Conservation (phyloP, 2,797 vertebrate genomes). For the Scomberomorus guttatus region DNA sequence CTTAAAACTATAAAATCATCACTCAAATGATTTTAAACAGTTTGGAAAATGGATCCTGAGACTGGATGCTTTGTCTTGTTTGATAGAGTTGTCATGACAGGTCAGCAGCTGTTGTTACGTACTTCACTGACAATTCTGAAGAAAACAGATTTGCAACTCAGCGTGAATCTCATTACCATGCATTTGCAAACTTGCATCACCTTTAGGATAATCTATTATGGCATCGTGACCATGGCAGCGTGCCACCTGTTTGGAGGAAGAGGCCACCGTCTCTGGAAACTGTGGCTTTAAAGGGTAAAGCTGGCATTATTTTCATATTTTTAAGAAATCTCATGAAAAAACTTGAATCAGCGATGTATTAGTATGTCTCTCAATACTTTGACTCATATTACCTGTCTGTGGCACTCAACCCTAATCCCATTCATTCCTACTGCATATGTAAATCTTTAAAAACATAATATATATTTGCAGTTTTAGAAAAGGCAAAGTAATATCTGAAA, state of each 20-base stretch:
- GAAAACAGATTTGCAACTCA: slow-evolving; percentile 75
- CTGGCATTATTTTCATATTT: slow-evolving; percentile 12
- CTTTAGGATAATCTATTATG: slow-evolving; percentile 69
- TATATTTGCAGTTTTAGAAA: no score
- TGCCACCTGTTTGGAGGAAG: slow-evolving; percentile 53
- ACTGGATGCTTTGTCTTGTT: slow-evolving; percentile 60
- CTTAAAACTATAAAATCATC: slow-evolving; percentile 47
- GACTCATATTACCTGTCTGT: neutral
- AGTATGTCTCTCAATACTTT: no score
- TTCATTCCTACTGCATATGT: neutral
- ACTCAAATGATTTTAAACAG: slow-evolving; percentile 33
- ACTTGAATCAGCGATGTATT: neutral
- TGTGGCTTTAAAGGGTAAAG: slow-evolving; percentile 36
- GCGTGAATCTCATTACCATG: slow-evolving; percentile 75
- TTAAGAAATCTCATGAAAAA: neutral
- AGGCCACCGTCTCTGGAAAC: slow-evolving; percentile 29
- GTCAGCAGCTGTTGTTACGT: slow-evolving; percentile 63
- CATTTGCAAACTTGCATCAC: slow-evolving; percentile 73
- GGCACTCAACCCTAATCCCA: neutral
- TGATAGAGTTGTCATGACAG: slow-evolving; percentile 69
- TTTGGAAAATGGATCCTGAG: slow-evolving; percentile 39
- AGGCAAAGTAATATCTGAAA: no score
- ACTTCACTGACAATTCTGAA: slow-evolving; percentile 66
- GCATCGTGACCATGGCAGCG: slow-evolving; percentile 27
- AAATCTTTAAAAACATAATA: neutral